Evolutionary conservation across 2,113 vertebrate species (phyloP).

Genomic region (Lepus europaeus): DNA sequence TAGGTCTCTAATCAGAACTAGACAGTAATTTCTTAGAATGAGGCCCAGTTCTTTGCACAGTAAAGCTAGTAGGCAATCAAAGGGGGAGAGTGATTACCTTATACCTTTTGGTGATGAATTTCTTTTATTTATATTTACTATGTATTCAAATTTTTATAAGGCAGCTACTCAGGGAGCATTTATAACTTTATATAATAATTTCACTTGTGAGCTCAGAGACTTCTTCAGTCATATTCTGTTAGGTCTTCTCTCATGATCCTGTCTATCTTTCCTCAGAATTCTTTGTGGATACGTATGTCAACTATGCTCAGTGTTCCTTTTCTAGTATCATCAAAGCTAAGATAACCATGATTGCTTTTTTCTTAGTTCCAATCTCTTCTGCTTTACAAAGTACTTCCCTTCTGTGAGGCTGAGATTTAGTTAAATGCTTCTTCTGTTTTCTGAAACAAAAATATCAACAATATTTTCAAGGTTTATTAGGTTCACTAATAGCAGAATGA

Average conservation of each 20-base stretch:
- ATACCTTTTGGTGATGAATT: background rate
- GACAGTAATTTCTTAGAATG: background rate
- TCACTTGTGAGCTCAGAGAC: background rate
- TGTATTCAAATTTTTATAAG: slow-evolving; percentile 10
- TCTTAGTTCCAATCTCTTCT: background rate
- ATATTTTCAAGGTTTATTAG: slow-evolving; percentile 19
- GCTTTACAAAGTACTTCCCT: background rate
- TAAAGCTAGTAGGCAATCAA: background rate
- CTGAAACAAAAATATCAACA: background rate
- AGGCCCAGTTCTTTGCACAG: background rate
- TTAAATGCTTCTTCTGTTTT: slow-evolving; percentile 7
- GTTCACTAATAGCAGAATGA: background rate
- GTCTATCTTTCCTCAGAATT: background rate
- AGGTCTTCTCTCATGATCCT: background rate
- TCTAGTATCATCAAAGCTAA: background rate
- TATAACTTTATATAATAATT: slow-evolving; percentile 15
- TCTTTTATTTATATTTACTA: background rate
- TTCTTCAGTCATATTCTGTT: background rate
- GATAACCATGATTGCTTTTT: background rate
- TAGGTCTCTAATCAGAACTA: background rate
- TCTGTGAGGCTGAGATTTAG: background rate
- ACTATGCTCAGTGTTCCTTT: background rate
- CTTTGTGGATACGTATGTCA: background rate
- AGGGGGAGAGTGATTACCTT: background rate
- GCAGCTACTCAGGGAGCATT: background rate